A percentile compares a stretch with the other conserved stretches of the same genome.
phyloP scores from a whole-genome alignment of 2,888 invertebrate genomes.

The Thumatha senex region DNA sequence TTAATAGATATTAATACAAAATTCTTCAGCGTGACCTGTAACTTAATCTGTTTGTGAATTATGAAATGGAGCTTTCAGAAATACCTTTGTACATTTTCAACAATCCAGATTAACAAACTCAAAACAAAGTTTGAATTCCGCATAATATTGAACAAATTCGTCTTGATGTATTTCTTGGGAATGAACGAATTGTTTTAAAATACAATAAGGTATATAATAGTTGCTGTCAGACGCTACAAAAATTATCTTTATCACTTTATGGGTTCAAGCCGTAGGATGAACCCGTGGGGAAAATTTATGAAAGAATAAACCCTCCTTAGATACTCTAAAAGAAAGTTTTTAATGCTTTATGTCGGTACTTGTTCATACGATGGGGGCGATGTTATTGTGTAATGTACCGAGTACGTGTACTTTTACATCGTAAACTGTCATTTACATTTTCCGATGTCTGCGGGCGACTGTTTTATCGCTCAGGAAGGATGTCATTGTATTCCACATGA shows the following conservation, averaged over 20 bases:
- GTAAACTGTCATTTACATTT: conserved; percentile 44
- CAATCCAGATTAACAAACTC: conserved; percentile 35
- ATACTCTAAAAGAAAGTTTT: conserved; percentile 71
- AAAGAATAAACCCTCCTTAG: conserved; percentile 56
- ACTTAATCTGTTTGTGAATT: conserved; percentile 31
- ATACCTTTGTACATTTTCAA: conserved; percentile 34
- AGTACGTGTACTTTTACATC: conserved; percentile 41
- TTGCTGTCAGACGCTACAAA: conserved; percentile 56
- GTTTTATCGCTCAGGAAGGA: conserved; percentile 47
- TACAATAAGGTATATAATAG: conserved; percentile 41
- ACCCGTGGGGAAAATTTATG: conserved; percentile 62
- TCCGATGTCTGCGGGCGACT: conserved; percentile 40
- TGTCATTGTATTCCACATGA: conserved; percentile 42
- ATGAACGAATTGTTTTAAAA: conserved; percentile 49
- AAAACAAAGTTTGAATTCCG: conserved; percentile 44
- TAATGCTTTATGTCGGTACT: conserved; percentile 64
- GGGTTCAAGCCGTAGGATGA: conserved; percentile 58
- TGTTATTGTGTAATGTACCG: conserved; percentile 37
- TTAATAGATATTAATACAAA: conserved; percentile 17
- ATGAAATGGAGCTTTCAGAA: conserved; percentile 22
- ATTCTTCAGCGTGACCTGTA: conserved; percentile 18
- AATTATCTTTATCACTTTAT: conserved; percentile 75
- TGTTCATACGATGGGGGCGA: conserved; percentile 41
- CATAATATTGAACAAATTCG: conserved; percentile 49
- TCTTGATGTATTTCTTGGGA: conserved; percentile 37